Evolutionary conservation across 2,113 vertebrate genomes (phyloP).

Genomic region (Crotalus tigris): DNA sequence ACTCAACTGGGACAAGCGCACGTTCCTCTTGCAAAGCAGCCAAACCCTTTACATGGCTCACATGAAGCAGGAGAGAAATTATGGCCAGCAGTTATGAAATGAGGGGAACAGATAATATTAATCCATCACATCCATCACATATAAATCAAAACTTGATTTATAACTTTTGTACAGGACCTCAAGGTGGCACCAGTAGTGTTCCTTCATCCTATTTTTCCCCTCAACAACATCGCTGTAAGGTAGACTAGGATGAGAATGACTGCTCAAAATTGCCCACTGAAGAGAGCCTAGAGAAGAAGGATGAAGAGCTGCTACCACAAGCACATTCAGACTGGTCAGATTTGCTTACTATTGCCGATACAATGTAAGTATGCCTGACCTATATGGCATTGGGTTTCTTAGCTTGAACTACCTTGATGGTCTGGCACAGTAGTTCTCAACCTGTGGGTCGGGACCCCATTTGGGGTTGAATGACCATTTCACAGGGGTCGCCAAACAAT

Average conservation of each 20-base stretch:
- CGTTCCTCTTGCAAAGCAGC: neutral
- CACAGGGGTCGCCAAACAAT: no score
- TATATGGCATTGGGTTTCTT: neutral
- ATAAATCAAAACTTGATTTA: conserved; percentile 4
- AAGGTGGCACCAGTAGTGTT: neutral
- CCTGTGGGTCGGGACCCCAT: no score
- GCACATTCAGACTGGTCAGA: neutral
- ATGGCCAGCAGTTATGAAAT: neutral
- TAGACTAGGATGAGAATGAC: neutral
- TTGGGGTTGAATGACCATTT: no score
- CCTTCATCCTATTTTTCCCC: neutral
- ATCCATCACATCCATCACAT: neutral
- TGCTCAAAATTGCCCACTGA: neutral
- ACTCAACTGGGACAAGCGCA: neutral
- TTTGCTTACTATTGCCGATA: neutral
- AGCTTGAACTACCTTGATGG: neutral
- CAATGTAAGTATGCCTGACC: neutral
- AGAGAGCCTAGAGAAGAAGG: neutral
- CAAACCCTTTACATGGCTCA: neutral
- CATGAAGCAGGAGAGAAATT: neutral
- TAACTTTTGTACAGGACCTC: neutral
- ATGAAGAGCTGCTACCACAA: neutral
- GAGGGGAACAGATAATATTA: neutral
- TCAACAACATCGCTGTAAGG: neutral
- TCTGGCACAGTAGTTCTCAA: neutral